phyloP scores from a whole-genome alignment of 2,113 vertebrate genomes.

The Capricornis sumatraensis region DNA sequence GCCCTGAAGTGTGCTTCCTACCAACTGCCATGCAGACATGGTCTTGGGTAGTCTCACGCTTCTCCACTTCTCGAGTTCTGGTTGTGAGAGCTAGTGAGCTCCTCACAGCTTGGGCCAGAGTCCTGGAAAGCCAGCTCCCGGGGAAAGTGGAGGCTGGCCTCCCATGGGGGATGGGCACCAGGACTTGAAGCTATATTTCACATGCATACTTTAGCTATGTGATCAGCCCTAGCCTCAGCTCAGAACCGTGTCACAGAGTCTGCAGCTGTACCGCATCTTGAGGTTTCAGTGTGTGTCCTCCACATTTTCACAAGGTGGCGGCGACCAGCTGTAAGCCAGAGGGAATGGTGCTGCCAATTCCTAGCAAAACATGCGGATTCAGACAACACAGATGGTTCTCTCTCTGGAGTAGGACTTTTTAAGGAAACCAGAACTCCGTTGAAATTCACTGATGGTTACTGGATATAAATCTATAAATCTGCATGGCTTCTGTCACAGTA shows the following conservation, averaged over 20 bases:
- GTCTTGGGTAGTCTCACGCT: background rate
- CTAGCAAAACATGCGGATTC: slow-evolving; percentile 33
- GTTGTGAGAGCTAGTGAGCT: slow-evolving; percentile 36
- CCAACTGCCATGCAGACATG: slow-evolving; percentile 49
- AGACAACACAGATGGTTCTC: slow-evolving; percentile 32
- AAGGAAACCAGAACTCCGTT: background rate
- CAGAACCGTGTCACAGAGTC: slow-evolving; percentile 28
- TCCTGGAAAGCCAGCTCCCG: slow-evolving; percentile 24
- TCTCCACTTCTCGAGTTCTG: background rate
- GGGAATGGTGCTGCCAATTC: slow-evolving; percentile 38
- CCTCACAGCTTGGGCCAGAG: background rate
- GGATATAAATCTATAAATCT: background rate
- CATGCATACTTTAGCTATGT: slow-evolving; percentile 8
- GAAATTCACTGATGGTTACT: slow-evolving; percentile 10
- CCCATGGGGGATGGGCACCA: background rate
- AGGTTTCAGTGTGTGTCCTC: slow-evolving; percentile 45
- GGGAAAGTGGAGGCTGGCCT: background rate
- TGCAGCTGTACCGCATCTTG: slow-evolving; percentile 2
- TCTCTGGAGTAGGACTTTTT: background rate
- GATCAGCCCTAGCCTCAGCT: slow-evolving; percentile 27
- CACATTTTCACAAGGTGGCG: background rate
- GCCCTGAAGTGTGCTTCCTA: slow-evolving; percentile 38
- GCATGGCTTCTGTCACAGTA: background rate
- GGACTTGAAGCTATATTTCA: background rate
- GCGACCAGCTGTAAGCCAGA: slow-evolving; percentile 54